phyloP scores from a whole-genome alignment of 1,140 invertebrate genomes.

The Carposina sasakii region DNA sequence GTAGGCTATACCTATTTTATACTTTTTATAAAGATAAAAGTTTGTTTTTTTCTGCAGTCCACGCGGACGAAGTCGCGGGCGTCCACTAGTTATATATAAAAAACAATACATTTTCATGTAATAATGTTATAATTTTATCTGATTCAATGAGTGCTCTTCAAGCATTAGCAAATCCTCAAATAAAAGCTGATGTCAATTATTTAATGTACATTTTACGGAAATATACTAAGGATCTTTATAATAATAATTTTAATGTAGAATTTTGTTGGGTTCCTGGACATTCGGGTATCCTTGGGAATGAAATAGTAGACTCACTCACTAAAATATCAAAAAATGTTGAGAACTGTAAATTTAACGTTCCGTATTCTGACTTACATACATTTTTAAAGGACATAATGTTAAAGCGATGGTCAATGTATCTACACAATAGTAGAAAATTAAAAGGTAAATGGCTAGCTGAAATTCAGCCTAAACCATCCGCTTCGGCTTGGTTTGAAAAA shows the following conservation, averaged over 20 bases:
- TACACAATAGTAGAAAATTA: background rate
- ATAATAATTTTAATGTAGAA: background rate
- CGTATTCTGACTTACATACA: slow-evolving; percentile 1
- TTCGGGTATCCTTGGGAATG: slow-evolving; percentile 9
- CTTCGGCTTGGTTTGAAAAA: slow-evolving; percentile 8
- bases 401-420: background rate
- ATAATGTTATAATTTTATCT: slow-evolving; percentile 9
- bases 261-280: slow-evolving; percentile 11
- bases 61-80: too few relatives aligned
- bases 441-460: slow-evolving; percentile 12
- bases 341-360: slow-evolving; percentile 9
- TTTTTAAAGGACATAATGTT: slow-evolving; percentile 1
- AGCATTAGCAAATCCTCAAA: slow-evolving; percentile 1
- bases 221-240: background rate
- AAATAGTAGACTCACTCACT: slow-evolving; percentile 5
- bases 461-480: background rate
- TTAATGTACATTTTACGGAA: slow-evolving; percentile 4
- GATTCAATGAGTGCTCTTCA: slow-evolving; percentile 9
- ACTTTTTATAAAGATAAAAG: too few relatives aligned
- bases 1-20: too few relatives aligned
- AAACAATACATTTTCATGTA: background rate
- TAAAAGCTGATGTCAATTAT: background rate
- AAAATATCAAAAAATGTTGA: background rate
- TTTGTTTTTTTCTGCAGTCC: too few relatives aligned
- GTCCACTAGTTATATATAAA: background rate